phyloP scores from a whole-genome alignment of 1,140 invertebrate species.

The Drosophila subpulchrella region DNA sequence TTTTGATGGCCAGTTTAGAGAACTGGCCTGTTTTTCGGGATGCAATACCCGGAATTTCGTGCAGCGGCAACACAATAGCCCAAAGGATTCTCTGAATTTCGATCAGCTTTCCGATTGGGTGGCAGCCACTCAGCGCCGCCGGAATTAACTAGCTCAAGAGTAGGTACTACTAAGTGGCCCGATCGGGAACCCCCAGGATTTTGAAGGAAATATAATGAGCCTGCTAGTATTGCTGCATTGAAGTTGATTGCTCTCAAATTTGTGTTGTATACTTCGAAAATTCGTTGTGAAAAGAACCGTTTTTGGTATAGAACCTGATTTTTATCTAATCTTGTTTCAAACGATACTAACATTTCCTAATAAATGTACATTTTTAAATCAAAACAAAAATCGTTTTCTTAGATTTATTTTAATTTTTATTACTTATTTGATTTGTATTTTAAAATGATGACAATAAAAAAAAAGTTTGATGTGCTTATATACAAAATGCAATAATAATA shows the following conservation, averaged over 20 bases:
- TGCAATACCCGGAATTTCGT: conserved; percentile 77
- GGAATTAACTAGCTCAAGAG: conserved; percentile 41
- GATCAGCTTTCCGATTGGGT: conserved; percentile 63
- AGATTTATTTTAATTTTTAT: no score
- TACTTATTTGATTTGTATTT: no score
- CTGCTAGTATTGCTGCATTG: background rate
- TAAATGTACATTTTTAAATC: no score
- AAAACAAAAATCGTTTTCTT: no score
- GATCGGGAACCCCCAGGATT: background rate
- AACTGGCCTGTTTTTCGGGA: conserved; percentile 34
- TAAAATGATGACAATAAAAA: no score
- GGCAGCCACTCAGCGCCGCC: conserved; percentile 24
- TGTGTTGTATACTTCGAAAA: background rate
- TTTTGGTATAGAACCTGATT: no score
- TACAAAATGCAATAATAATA: no score
- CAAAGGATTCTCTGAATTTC: conserved; percentile 79
- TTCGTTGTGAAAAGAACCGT: background rate
- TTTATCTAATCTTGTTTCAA: no score
- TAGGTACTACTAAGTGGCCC: background rate
- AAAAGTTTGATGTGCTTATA: no score
- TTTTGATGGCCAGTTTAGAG: conserved; percentile 49
- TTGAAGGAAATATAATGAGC: background rate
- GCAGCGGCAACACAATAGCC: conserved; percentile 72
- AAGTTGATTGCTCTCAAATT: background rate
- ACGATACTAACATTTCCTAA: no score